Base-by-base conservation (phyloP, 2,113 vertebrate species). In the Gallinago paraguaiae region DNA sequence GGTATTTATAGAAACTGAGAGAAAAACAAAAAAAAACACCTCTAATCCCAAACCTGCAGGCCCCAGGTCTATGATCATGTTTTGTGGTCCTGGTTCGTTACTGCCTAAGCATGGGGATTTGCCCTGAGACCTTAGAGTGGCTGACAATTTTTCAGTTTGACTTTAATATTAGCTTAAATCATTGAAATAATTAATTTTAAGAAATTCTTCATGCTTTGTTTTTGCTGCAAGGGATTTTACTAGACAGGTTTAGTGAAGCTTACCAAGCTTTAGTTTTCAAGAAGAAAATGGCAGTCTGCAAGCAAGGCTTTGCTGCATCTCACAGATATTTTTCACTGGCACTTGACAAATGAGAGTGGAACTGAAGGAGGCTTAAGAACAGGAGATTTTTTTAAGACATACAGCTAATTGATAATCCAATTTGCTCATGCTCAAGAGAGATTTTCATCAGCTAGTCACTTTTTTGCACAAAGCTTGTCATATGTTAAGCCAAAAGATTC, bases 351-450 rank as follows among this genome's bases (percentile, higher is more conserved):
- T 95, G 88, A 95, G 69, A 72, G 37, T 69, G 15, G 53, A 91
- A 83, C 75, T 69, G 57, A 93, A 91, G n/a, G n/a, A 89, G 27
- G 28, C 46, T 92, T 68, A 65, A 91, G 78, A 82, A 94, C 88
- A 94, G 72, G 37, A 77, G 59, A 86, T 45, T 90, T 91, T 87
- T 60, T 95, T 43, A 88, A 94, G 86, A 91, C 83, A 92, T 57
- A 82, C 4, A 5, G 61, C 59, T 96, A 97, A 97, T 95, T 97
- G 95, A 95, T 97, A 95, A 95, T 96, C 78, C 94, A 94, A 80
- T 96, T 95, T 97, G 39, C 60, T 92, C 76, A 28, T 86, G 57
- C 88, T 96, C 88, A 94, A 80, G 90, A 95, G 84, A 95, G 76
- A 86, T 83, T 97, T 97, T 94, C 83, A 93, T 96, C 94, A 94